Conservation (phyloP, 2,888 invertebrate genomes). For the Eupithecia vulgata region DNA sequence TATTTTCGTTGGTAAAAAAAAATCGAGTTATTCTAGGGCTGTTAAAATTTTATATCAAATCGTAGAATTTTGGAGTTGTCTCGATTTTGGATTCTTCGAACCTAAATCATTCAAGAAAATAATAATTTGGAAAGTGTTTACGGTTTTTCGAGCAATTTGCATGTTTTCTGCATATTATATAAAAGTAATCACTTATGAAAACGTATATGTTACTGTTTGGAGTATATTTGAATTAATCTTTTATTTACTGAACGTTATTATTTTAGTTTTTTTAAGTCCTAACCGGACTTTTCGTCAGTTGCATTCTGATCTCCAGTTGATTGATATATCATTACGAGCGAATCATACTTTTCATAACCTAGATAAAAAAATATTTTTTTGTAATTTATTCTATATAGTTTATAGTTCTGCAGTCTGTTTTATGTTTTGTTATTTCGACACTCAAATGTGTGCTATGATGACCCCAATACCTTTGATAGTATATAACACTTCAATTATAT, state of each 20-base stretch:
- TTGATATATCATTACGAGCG: not conserved
- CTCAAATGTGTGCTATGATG: not conserved
- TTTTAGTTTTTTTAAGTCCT: not conserved
- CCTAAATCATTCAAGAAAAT: not conserved
- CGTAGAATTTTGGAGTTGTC: not conserved
- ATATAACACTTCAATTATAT: not conserved
- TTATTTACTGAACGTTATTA: not conserved
- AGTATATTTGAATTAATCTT: not conserved
- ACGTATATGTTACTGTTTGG: not conserved
- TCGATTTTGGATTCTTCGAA: conserved; percentile 1
- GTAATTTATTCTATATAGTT: not conserved
- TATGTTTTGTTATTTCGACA: not conserved
- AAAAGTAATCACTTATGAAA: not conserved
- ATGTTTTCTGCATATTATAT: not conserved
- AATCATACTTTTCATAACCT: not conserved
- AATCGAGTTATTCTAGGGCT: not conserved
- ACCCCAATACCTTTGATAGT: not conserved
- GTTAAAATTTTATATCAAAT: not conserved
- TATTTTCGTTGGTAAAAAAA: not conserved
- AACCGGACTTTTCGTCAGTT: not conserved
- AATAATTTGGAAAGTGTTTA: not conserved
- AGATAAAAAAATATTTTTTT: not conserved
- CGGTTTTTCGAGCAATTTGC: not conserved
- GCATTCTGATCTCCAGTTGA: not conserved
- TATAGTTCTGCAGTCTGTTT: not conserved